These are phyloP conservation scores for Eleginops maclovinus DNA, from an alignment of 2,113 vertebrate species.

Conservation along the genomic window DNA sequence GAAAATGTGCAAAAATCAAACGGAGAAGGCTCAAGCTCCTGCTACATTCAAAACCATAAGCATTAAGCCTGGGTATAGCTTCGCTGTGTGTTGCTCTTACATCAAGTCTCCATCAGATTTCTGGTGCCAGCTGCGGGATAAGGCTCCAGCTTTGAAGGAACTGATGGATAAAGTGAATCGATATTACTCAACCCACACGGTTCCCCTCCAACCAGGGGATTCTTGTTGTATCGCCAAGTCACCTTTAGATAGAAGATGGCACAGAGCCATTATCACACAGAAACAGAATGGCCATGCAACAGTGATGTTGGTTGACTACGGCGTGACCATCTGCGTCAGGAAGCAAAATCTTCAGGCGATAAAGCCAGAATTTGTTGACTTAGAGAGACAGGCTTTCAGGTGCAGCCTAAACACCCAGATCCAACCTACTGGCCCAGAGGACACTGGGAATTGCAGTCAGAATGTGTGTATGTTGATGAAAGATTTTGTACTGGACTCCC, in stretches of 20 bases:
- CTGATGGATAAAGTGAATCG: slow-evolving; percentile 87
- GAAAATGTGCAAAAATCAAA: not conserved
- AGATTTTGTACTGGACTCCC: slow-evolving; percentile 73
- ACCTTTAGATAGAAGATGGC: slow-evolving; percentile 85
- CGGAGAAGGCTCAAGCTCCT: not conserved
- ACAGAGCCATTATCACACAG: slow-evolving; percentile 83
- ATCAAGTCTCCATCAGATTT: slow-evolving; percentile 86
- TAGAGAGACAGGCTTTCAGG: slow-evolving; percentile 89
- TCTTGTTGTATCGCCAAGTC: slow-evolving; percentile 85
- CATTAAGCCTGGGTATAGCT: slow-evolving; percentile 85
- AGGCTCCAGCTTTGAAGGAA: slow-evolving; percentile 76
- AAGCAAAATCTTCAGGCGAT: slow-evolving; percentile 83
- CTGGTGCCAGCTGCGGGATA: slow-evolving; percentile 87
- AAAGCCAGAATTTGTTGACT: slow-evolving; percentile 80
- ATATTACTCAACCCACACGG: slow-evolving; percentile 81
- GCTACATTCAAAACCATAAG: slow-evolving; percentile 70
- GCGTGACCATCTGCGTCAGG: slow-evolving; percentile 79
- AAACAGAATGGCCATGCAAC: slow-evolving; percentile 53
- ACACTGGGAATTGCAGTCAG: slow-evolving; percentile 70
- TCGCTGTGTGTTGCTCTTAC: slow-evolving; percentile 84
- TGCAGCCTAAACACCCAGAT: slow-evolving; percentile 84
- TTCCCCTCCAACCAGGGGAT: slow-evolving; percentile 79
- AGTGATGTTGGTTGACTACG: slow-evolving; percentile 89
- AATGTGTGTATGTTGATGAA: slow-evolving; percentile 72
- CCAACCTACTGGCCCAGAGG: slow-evolving; percentile 65